Percentiles rank a stretch among this genome's conserved stretches.
Evolutionary conservation across 2,888 invertebrate genomes (phyloP).

Genomic region (Sesia apiformis): DNA sequence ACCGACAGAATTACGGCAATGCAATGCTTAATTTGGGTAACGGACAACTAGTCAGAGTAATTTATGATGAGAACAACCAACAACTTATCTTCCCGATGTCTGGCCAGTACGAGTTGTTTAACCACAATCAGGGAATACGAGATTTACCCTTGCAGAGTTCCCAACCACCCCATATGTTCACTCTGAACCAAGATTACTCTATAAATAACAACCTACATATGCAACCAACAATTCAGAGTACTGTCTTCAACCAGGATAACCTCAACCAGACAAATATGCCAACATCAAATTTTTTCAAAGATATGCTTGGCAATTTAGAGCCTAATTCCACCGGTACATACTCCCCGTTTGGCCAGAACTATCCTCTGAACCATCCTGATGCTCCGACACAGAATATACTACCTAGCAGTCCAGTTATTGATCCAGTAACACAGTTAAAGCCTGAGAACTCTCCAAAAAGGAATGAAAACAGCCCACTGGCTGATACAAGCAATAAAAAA

Average conservation of each 20-base stretch:
- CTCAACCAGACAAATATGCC: conserved; percentile 30
- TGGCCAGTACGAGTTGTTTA: conserved; percentile 64
- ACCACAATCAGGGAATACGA: conserved; percentile 47
- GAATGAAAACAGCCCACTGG: conserved; percentile 60
- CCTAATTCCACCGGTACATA: conserved; percentile 83
- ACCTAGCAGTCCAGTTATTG: conserved; percentile 36
- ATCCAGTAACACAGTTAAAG: conserved; percentile 37
- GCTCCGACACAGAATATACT: conserved; percentile 45
- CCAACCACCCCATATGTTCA: conserved; percentile 47
- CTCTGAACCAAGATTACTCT: conserved; percentile 53
- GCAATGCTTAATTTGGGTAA: conserved; percentile 64
- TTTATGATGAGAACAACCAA: conserved; percentile 64
- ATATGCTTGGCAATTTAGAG: conserved; percentile 82
- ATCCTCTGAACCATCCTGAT: conserved; percentile 68
- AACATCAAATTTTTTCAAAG: conserved; percentile 77
- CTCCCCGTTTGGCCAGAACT: conserved; percentile 81
- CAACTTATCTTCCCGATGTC: conserved; percentile 62
- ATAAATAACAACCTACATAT: conserved; percentile 35
- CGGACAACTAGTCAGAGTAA: conserved; percentile 57
- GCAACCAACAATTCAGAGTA: conserved; percentile 27
- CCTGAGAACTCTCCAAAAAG: conserved; percentile 52
- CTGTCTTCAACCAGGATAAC: conserved; percentile 34
- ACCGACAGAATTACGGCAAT: conserved; percentile 53
- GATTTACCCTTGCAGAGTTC: conserved; percentile 46
- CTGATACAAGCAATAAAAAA: conserved; percentile 75